A percentile compares a stretch with the other conserved stretches of the same genome.
Evolutionary conservation across 2,797 vertebrate species (phyloP).

Genomic region (Tarsius wallacei): DNA sequence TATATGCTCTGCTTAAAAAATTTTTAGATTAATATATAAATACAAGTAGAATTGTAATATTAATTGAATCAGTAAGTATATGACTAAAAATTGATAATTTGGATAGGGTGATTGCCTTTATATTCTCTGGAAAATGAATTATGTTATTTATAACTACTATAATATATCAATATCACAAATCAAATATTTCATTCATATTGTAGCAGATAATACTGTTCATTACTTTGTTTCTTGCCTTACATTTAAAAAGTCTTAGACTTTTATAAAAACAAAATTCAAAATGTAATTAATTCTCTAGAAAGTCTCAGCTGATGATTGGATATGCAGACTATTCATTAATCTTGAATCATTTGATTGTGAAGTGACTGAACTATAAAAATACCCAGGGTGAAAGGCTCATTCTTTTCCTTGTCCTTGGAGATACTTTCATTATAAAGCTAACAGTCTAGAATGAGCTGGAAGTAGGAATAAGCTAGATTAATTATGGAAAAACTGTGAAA

Average conservation of each 20-base stretch:
- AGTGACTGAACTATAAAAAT: neutral
- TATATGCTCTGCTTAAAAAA: neutral
- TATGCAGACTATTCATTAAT: slow-evolving; percentile 35
- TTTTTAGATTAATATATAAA: slow-evolving; percentile 26
- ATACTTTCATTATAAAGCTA: neutral
- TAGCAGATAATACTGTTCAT: neutral
- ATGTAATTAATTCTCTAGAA: neutral
- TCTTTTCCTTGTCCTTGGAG: neutral
- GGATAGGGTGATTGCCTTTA: neutral
- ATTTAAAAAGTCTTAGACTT: neutral
- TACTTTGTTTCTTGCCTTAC: neutral
- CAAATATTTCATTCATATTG: neutral
- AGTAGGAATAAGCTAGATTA: neutral
- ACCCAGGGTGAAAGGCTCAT: neutral
- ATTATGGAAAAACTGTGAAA: neutral
- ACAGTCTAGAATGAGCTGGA: neutral
- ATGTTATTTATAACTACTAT: neutral
- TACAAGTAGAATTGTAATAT: slow-evolving; percentile 9
- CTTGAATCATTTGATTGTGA: neutral
- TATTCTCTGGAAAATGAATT: neutral
- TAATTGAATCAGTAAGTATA: neutral
- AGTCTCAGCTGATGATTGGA: neutral
- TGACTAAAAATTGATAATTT: neutral
- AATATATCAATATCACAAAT: neutral
- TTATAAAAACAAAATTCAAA: slow-evolving; percentile 11